Conservation (phyloP, 2,888 invertebrate species). For the Drosophila quinaria region DNA sequence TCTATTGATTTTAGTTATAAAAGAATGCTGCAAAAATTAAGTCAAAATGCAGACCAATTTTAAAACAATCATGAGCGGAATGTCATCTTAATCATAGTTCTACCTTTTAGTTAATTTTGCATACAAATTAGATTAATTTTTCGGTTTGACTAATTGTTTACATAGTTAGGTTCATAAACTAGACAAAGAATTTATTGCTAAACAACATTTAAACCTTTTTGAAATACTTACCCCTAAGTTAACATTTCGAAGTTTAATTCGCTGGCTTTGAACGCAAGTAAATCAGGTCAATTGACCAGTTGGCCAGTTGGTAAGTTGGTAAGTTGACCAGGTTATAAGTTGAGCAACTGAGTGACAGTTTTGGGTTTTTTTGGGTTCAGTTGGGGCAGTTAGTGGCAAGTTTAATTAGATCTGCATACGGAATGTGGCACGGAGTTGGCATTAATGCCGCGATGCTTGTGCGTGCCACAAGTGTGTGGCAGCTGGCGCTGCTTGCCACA, state of each 20-base stretch:
- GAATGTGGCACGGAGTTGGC: conserved; percentile 42
- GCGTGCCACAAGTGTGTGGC: conserved; percentile 31
- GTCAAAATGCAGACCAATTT: too few relatives aligned
- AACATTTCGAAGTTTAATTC: neutral
- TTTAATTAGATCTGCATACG: conserved; percentile 78
- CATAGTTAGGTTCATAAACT: too few relatives aligned
- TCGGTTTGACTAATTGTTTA: too few relatives aligned
- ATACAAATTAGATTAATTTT: too few relatives aligned
- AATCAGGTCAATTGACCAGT: conserved; percentile 50
- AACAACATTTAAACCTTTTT: too few relatives aligned
- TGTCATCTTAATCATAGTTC: too few relatives aligned
- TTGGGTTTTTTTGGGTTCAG: conserved; percentile 17
- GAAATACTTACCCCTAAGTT: neutral
- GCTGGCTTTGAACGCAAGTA: conserved; percentile 40
- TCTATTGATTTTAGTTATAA: too few relatives aligned
- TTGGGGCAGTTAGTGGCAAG: conserved; percentile 48
- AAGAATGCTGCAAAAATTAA: too few relatives aligned
- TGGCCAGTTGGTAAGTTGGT: neutral
- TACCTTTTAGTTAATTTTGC: too few relatives aligned
- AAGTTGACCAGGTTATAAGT: conserved; percentile 10
- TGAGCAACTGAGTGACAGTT: conserved; percentile 40
- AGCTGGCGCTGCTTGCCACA: conserved; percentile 20
- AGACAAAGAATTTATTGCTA: too few relatives aligned
- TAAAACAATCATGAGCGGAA: too few relatives aligned
- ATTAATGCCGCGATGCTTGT: conserved; percentile 6